A percentile compares a stretch with the other conserved stretches of the same genome.
Evolutionary conservation across 2,797 vertebrate genomes (phyloP).

Genomic region (Schizothorax lantsangensis): DNA sequence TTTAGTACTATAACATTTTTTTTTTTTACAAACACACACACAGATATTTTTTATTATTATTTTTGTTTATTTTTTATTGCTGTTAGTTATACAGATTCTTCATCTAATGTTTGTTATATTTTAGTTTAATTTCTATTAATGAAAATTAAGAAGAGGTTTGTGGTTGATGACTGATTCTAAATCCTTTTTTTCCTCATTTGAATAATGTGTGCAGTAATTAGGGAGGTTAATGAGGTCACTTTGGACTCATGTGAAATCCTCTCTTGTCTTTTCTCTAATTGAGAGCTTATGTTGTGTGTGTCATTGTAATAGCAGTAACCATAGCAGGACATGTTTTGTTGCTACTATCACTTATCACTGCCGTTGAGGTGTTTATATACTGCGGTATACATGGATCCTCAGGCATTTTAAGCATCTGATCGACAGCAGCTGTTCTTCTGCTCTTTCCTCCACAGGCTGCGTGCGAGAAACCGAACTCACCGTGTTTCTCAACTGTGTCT

Average conservation of each 20-base stretch:
- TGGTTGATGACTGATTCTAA: neutral
- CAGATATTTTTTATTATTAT: neutral
- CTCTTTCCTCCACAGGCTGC: constrained; percentile 16
- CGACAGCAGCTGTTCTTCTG: constrained; percentile 36
- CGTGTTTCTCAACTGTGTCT: constrained; percentile 6
- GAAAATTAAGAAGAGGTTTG: neutral
- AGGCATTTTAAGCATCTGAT: constrained; percentile 31
- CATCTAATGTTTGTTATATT: neutral
- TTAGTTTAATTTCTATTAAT: neutral
- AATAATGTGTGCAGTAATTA: neutral
- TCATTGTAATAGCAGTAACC: constrained; percentile 16
- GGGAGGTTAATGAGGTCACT: neutral
- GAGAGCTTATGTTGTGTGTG: neutral
- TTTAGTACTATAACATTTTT: neutral
- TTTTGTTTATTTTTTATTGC: neutral
- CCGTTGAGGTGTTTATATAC: constrained; percentile 36
- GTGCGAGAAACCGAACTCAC: neutral
- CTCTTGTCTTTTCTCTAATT: constrained; percentile 18
- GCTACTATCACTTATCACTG: constrained; percentile 32
- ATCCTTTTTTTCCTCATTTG: neutral
- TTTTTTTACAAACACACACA: too few relatives aligned
- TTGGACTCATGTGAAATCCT: neutral
- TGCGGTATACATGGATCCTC: constrained; percentile 5
- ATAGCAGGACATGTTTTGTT: constrained; percentile 34
- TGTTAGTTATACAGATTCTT: neutral